Base-by-base conservation (phyloP, 2,113 vertebrate species). In the Ophthalmolycus amberensis region DNA sequence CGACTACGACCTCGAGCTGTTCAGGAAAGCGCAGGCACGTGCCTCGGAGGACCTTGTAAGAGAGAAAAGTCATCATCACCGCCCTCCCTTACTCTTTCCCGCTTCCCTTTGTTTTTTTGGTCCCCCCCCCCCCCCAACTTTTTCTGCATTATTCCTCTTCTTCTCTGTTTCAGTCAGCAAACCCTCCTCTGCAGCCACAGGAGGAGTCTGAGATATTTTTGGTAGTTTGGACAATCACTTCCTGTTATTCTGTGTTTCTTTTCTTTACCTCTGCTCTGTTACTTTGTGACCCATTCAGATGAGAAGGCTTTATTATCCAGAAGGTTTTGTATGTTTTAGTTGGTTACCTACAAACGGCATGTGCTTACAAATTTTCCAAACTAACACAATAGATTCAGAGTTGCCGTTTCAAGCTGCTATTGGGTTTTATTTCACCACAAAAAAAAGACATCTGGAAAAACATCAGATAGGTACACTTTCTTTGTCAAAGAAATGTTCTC, bases 31-130 rank as follows among this genome's bases (percentile, higher is more conserved):
- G 0, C 98, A 99, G 93, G 98, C 98, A 81, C 95, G 98, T 84
- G 97, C 98, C 7, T 99, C 98, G 25, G 97, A 99, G 71, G 97
- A 99, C 95, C 95, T 99, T 96, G 98, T 99, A 96, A 97, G 96
- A 94, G 93, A 95, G 94, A 95, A 91, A 93, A 87, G 88, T 92
- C 91, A 95, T 94, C 90, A 7, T 80, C 90, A 88, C 46, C 85
- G 84, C 85, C 84, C 79, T 69, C 86, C 50, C 63, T 85, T 85
- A 32, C 48, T 67, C 62, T 32, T 73, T 44, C 58, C 56, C 66
- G 29, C 72, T 44, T 37, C 38, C 62, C 65, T 54, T 68, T 80
- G 22, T 25, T 69, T 71, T 67, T 81, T 40, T 62, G 48, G 6
- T 12, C 32, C n/a, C 44, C n/a, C 38, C 25, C 37, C 50, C 54